phyloP scores from a whole-genome alignment of 1,140 invertebrate species.

The Sycophaga agraensis region DNA sequence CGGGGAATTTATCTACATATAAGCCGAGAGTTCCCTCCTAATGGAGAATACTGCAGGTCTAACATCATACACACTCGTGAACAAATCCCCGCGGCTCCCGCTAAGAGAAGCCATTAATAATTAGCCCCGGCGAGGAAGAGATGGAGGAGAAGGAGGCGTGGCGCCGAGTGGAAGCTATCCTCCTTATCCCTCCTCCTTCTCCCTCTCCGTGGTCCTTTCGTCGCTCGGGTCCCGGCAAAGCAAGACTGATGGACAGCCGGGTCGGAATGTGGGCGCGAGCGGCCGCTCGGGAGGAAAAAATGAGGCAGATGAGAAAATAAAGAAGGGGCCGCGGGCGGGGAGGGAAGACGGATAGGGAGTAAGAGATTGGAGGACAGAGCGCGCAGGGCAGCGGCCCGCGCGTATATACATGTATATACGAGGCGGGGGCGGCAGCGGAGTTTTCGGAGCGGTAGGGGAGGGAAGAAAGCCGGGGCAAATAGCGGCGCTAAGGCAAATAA shows the following conservation, averaged over 20 bases:
- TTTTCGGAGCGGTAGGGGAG: conserved; percentile 5
- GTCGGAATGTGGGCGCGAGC: neutral
- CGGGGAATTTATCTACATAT: no score
- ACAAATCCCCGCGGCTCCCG: no score
- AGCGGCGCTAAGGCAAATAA: neutral
- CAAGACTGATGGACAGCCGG: neutral
- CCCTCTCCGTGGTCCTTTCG: neutral
- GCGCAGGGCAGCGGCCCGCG: no score
- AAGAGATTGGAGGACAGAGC: conserved; percentile 6
- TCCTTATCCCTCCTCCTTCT: no score
- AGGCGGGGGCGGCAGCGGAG: neutral
- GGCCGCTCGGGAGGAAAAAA: neutral
- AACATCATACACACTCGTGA: no score
- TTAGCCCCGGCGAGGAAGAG: no score
- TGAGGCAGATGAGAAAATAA: neutral
- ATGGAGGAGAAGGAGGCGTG: no score
- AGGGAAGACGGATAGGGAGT: conserved; percentile 11
- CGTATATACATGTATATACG: no score
- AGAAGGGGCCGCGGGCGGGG: neutral
- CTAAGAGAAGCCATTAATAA: no score
- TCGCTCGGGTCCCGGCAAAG: neutral
- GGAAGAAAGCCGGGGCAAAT: neutral
- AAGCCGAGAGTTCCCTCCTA: no score
- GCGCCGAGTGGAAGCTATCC: no score
- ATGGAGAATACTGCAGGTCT: no score